These are phyloP conservation scores for Heterocephalus glaber DNA, from an alignment of 2,113 vertebrate species.

Conservation along the genomic window DNA sequence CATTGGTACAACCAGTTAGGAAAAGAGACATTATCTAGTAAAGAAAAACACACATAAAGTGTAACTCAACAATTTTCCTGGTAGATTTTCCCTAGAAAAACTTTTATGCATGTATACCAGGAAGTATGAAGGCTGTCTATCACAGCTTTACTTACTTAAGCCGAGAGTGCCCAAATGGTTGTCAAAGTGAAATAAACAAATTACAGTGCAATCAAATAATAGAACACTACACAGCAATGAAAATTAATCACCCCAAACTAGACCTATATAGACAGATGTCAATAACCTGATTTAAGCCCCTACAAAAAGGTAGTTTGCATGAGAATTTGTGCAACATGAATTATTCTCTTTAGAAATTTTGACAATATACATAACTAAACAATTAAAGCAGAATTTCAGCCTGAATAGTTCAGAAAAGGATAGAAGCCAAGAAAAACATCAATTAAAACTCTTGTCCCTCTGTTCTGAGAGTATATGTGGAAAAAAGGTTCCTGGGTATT, in stretches of 20 bases:
- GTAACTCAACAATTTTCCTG: background rate
- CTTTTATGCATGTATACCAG: too few relatives aligned
- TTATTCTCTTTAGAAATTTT: slow-evolving; percentile 48
- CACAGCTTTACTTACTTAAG: background rate
- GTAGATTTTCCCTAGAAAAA: background rate
- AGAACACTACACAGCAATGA: background rate
- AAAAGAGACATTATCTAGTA: slow-evolving; percentile 31
- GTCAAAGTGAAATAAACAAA: background rate
- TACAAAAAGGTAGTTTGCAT: background rate
- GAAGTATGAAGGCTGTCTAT: background rate
- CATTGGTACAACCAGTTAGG: background rate
- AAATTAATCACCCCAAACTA: background rate
- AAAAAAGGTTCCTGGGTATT: slow-evolving; percentile 23
- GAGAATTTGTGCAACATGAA: background rate
- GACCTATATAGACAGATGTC: background rate
- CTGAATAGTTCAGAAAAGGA: slow-evolving; percentile 3
- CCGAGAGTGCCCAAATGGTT: background rate
- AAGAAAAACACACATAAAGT: background rate
- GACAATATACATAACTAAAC: background rate
- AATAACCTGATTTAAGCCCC: background rate
- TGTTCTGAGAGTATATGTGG: background rate
- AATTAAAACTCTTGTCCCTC: slow-evolving; percentile 14
- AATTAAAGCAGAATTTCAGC: slow-evolving; percentile 9
- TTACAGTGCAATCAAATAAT: background rate
- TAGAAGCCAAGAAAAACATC: slow-evolving; percentile 22